Base-by-base conservation (phyloP, 2,113 vertebrate genomes). In the Pelobates fuscus region DNA sequence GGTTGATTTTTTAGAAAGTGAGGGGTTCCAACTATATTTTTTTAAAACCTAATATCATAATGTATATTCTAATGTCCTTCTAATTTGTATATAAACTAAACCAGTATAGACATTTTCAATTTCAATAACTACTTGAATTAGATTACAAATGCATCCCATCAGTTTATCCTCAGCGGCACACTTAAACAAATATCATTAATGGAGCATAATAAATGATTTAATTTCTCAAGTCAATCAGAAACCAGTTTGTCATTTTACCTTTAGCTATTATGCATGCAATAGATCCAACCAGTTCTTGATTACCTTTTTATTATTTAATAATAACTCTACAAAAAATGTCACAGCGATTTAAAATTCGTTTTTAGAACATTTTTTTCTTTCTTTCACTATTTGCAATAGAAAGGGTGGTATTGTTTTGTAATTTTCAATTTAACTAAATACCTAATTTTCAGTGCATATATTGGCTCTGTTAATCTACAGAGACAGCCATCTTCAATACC, bases 121-220 rank as follows among this genome's bases (percentile, higher is more conserved):
- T 63, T 26, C 43, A 43, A 62, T 72, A 72, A 54, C 46, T 21
- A 30, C 23, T 21, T 63, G 41, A 37, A 72, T 72, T 72, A 62
- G 43, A 72, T 72, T 72, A 72, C 23, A 24, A 54, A 37, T 54
- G 59, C 43, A 63, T 55, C 15, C 43, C 44, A 63, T 63, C 26
- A 63, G 24, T 54, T 62, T 32, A 54, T 10, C 27, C 60, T 21
- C 27, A 21, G 69, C 58, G n/a, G n/a, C n/a, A n/a, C 69, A 44
- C 44, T 71, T 71, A 61, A 37, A 32, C 20, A 17, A n/a, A 44
- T 24, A 11, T 46, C 60, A 54, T 63, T 63, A 72, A 72, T 72
- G 70, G 29, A 32, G 20, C 11, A 27, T 72, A 72, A 71, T 71
- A 24, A 71, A 71, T 62, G 44, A 57, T 52, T 55, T 23, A 8